Evolutionary conservation across 2,113 vertebrate species (phyloP), one percentile per base, ranked within the genome.

Genomic region (Tiliqua scincoides): DNA sequence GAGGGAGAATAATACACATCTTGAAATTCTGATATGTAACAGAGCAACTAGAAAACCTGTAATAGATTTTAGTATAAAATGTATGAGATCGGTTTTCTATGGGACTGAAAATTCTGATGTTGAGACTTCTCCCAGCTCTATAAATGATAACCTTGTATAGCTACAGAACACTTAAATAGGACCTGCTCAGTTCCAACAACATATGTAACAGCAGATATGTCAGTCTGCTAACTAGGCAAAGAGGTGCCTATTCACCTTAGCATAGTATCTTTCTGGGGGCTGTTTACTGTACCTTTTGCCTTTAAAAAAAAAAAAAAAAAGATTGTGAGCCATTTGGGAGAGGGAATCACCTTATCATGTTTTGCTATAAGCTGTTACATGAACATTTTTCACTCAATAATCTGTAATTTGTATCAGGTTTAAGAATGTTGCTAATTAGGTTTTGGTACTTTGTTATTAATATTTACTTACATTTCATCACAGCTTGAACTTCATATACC

Each of bases 391-490:
- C 43, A 48, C 43, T 5, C 8, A 48, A 48, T 48, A 48, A 48
- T 48, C 43, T 8, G 43, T 48, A 48, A 48, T 65, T 25, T 8
- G 37, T 5, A 65, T 0, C 35, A 20, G 82, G 88, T 84, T 82
- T 61, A n/a, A 6, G 1, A 67, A 71, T 2, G 40, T 88, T 72
- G 10, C 1, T 70, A n/a, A 23, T 8, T 4, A 12, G 3, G 6
- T 77, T 68, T 0, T 91, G 35, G 80, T 57, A 0, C 32, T 48
- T n/a, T 59, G 54, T 86, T 86, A 76, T 83, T 65, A 21, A 59
- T 71, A 77, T n/a, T 84, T 95, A 97, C 98, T 98, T 95, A 98
- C 98, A 96, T 92, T 97, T 96, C 95, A 97, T 96, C 71, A 98
- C 91, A 75, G 95, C 97, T 88, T 97, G 96, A 37, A 98, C 92